Evolutionary conservation across 1,140 invertebrate species (phyloP).

Genomic region (Rhopalosiphum maidis): DNA sequence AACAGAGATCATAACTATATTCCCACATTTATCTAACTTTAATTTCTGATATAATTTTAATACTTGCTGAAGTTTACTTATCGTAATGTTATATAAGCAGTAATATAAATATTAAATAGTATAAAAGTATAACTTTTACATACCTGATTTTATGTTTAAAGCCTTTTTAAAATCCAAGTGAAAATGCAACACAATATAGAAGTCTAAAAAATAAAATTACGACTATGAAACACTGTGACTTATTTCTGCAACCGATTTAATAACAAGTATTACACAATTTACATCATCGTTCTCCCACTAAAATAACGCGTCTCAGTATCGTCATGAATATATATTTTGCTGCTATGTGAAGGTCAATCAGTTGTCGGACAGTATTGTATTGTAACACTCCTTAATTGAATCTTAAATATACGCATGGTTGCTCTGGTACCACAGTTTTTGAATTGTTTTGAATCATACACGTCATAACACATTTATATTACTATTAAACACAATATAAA

Average conservation of each 20-base stretch:
- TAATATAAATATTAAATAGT: background rate
- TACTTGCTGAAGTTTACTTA: background rate
- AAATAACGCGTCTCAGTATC: background rate
- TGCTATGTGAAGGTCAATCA: conserved; percentile 26
- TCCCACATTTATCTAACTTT: background rate
- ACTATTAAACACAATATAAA: background rate
- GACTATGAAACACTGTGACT: background rate
- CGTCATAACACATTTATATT: background rate
- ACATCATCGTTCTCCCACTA: conserved; percentile 35
- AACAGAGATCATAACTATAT: background rate
- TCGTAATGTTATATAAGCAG: background rate
- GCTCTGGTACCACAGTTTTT: background rate
- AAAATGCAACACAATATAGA: background rate
- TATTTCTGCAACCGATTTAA: background rate
- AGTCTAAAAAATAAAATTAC: background rate
- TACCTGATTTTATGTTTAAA: background rate
- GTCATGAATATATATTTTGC: background rate
- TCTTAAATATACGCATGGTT: conserved; percentile 10
- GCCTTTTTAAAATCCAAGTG: background rate
- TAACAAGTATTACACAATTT: background rate
- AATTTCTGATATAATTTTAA: background rate
- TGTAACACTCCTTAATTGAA: conserved; percentile 22
- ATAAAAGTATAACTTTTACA: background rate
- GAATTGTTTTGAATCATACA: conserved; percentile 23
- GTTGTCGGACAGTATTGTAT: background rate